Conservation (phyloP, 2,888 invertebrate species). For the Hybos culiciformis region DNA sequence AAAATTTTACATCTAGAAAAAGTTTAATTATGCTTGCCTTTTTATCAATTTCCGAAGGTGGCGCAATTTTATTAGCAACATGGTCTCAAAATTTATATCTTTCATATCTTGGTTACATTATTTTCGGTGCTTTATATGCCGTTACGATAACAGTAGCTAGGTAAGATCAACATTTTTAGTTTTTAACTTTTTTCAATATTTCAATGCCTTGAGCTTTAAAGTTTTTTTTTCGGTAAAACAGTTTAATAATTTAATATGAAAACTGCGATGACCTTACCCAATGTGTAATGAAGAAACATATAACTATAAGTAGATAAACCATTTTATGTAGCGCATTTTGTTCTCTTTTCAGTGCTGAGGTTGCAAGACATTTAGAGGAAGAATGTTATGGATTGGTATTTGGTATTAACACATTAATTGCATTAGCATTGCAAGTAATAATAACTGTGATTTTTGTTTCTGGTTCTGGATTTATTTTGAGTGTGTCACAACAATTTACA, state of each 20-base stretch:
- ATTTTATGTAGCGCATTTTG: not conserved
- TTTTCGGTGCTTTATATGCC: conserved; percentile 65
- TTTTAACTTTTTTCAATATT: no score
- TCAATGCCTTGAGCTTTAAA: no score
- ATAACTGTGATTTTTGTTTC: conserved; percentile 43
- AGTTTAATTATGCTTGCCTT: conserved; percentile 37
- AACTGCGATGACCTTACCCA: no score
- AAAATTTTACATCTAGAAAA: conserved; percentile 23
- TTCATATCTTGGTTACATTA: conserved; percentile 61
- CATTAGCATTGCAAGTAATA: conserved; percentile 62
- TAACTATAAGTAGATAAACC: not conserved
- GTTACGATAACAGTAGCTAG: conserved; percentile 41
- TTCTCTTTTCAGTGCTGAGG: conserved; percentile 44
- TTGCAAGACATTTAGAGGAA: conserved; percentile 64
- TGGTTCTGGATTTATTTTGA: conserved; percentile 24
- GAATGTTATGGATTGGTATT: conserved; percentile 84
- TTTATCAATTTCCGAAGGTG: conserved; percentile 41
- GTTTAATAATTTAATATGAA: no score
- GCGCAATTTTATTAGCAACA: conserved; percentile 43
- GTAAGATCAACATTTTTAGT: no score
- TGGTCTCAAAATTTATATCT: conserved; percentile 46
- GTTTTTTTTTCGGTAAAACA: no score
- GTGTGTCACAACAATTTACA: conserved; percentile 25
- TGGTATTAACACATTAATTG: conserved; percentile 75
- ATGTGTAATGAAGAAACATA: not conserved